Evolutionary conservation across 2,113 vertebrate species (phyloP).

Genomic region (Mesitornis unicolor): DNA sequence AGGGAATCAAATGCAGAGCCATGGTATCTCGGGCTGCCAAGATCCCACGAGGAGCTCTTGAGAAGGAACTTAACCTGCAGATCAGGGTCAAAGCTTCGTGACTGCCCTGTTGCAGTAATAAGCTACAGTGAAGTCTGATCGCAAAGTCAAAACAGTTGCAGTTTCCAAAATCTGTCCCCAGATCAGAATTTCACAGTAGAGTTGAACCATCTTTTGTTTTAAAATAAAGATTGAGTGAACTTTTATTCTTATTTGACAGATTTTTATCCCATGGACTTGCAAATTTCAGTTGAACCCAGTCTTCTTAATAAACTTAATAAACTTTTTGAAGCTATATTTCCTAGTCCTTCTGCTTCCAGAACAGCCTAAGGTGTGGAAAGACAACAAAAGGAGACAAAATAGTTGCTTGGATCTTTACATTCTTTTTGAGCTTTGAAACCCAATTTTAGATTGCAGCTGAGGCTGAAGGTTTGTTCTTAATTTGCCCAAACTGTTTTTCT

Average conservation of each 20-base stretch:
- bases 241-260: neutral
- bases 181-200: neutral
- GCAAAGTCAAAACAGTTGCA: neutral
- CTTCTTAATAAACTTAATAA: neutral
- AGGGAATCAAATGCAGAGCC: neutral
- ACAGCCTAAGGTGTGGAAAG: neutral
- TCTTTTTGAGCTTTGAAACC: neutral
- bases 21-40: neutral
- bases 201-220: neutral
- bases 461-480: neutral
- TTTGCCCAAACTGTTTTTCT: neutral
- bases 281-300: neutral
- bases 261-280: neutral
- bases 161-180: neutral
- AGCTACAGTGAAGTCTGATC: neutral
- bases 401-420: neutral
- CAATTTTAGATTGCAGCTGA: neutral
- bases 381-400: neutral
- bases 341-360: neutral
- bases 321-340: neutral
- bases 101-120: neutral
- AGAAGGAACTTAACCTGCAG: neutral
- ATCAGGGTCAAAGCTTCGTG: neutral
- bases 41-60: neutral
- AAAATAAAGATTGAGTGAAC: neutral